Percentiles rank a stretch among this genome's conserved stretches.
phyloP scores from a whole-genome alignment of 2,797 vertebrate species.

The Octomys mimax region DNA sequence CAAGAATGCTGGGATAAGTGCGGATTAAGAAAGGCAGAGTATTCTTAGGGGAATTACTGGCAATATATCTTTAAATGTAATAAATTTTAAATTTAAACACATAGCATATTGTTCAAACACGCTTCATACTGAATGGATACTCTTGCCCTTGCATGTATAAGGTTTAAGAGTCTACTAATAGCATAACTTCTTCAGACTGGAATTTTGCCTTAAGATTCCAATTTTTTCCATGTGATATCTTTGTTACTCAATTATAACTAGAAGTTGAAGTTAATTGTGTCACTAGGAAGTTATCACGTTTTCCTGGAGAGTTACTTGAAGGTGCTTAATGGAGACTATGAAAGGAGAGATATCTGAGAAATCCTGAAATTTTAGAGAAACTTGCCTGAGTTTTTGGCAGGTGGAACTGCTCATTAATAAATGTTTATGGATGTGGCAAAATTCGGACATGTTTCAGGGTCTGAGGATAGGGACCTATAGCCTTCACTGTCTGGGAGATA shows the following conservation, averaged over 20 bases:
- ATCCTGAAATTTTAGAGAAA: conserved; percentile 8
- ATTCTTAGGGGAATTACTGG: not conserved
- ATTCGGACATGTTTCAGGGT: not conserved
- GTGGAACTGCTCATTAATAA: not conserved
- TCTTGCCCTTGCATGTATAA: not conserved
- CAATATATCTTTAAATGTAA: not conserved
- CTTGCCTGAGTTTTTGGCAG: not conserved
- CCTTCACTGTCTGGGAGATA: not conserved
- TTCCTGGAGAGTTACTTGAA: not conserved
- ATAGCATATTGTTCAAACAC: not conserved
- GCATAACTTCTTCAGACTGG: not conserved
- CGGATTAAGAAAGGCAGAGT: not conserved
- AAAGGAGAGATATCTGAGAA: not conserved
- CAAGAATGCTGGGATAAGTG: not conserved
- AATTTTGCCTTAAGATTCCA: not conserved
- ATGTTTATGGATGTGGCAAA: not conserved
- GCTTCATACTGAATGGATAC: not conserved
- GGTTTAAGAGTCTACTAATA: not conserved
- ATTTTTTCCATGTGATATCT: not conserved
- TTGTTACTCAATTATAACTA: not conserved
- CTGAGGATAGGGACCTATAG: not conserved
- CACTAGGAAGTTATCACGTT: not conserved
- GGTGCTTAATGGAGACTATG: not conserved
- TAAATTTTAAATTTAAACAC: not conserved
- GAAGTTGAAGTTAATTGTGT: conserved; percentile 9